Evolutionary conservation across 2,113 vertebrate genomes (phyloP).

Genomic region (Anguilla japonica): DNA sequence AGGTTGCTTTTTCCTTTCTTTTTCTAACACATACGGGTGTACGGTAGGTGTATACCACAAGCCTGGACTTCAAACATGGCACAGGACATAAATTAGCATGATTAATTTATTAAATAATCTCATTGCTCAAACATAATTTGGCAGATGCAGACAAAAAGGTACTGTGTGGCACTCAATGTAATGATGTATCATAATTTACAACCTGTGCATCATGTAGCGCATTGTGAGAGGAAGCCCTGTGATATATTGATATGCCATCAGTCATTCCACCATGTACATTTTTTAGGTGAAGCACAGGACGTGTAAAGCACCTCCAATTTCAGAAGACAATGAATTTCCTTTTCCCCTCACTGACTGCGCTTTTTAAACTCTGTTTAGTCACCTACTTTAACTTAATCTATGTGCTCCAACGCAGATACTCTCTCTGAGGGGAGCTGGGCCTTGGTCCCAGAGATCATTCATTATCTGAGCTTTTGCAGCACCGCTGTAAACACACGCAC

Average conservation of each 20-base stretch:
- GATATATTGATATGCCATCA: not conserved
- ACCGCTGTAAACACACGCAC: not conserved
- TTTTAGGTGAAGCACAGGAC: not conserved
- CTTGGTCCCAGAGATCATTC: not conserved
- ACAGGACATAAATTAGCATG: not conserved
- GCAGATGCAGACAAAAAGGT: not conserved
- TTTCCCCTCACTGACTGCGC: not conserved
- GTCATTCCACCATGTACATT: not conserved
- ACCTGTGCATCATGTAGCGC: not conserved
- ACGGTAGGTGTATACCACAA: not conserved
- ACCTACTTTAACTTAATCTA: conserved; percentile 6
- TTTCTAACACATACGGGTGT: not conserved
- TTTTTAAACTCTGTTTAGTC: conserved; percentile 7
- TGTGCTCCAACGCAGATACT: not conserved
- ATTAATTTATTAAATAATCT: conserved; percentile 12
- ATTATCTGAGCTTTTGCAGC: conserved; percentile 1
- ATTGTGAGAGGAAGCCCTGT: not conserved
- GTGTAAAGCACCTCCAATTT: not conserved
- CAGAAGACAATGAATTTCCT: not conserved
- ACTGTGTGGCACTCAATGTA: not conserved
- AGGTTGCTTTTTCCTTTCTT: not conserved
- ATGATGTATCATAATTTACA: not conserved
- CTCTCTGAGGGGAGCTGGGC: conserved; percentile 10
- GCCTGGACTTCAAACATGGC: not conserved
- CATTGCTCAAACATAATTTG: conserved; percentile 14